Base-by-base conservation (phyloP, 2,888 invertebrate genomes). In the Tupiocoris notatus region DNA sequence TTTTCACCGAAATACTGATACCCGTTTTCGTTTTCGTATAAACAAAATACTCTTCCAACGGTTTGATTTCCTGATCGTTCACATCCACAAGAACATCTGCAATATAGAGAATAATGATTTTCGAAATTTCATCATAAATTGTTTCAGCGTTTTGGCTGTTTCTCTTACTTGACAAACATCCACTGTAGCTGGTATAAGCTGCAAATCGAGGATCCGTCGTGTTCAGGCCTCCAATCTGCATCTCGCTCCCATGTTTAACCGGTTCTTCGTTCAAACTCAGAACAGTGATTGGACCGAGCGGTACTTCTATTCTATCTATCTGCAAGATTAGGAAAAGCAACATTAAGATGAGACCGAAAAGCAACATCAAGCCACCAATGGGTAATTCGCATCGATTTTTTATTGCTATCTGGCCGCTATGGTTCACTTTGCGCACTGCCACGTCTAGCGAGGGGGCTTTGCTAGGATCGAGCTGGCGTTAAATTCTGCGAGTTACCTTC, bases 11-110 rank as follows among this genome's bases (percentile, higher is more conserved):
- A 21, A 95, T 92, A 68, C 77, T 78, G 80, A 92, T 92, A 83
- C 94, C 92, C 21, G 92, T 90, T 74, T 91, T 92, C 16, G 90
- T 90, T 81, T 92, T 92, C 1, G 93, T 93, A 83, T 93, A 94
- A n/a, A 94, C 85, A 94, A 95, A 94, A 84, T 95, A 95, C 82
- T 95, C 95, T 84, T 95, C 94, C 65, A 95, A 84, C 0, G 95
- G 95, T 82, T 93, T 93, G 92, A 95, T 94, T 76, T 87, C 86
- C 80, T 91, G 88, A 77, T 90, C 90, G 83, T 94, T 94, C 77
- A 95, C 91, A 85, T 92, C 90, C 78, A 95, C 90, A 80, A 93
- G 90, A 64, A 95, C 92, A 84, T 95, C 95, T 95, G 84, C 9
- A 76, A 75, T 24, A 1, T 9, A 12, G 17, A 62, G 56, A 16